Evolutionary conservation across 2,888 invertebrate species (phyloP), one percentile per base, ranked within the genome.

Genomic region (Phalera bucephala): DNA sequence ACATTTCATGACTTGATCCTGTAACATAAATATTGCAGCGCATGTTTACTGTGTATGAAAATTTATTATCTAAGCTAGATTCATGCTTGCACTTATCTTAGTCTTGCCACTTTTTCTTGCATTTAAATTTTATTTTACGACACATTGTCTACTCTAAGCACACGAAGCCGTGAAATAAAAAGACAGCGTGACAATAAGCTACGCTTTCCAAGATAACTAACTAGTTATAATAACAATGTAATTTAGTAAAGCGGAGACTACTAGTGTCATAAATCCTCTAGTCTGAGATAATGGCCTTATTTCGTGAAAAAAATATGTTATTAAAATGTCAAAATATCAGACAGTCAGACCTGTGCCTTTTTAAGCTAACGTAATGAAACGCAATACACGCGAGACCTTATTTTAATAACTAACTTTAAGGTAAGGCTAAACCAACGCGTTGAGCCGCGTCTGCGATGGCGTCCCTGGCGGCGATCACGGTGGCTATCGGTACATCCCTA

Each of bases 61-160:
- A n/a, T n/a, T n/a, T n/a, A n/a, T n/a, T n/a, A 28, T 22, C n/a
- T 20, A 17, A 33, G 9, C 26, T 9, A 19, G 4, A 23, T 12
- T n/a, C 11, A 4, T 19, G 12, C 11, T 25, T 40, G 31, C 51
- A 55, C 49, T 48, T 49, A 12, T 10, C 54, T 3, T 17, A 55
- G 54, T 80, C 82, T 84, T 83, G 82, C 82, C 83, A 80, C 79
- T 66, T 45, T 66, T 54, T 70, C 71, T 70, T 80, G 80, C 80
- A 81, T 83, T 82, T 81, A 80, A n/a, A 64, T 70, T 63, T 56
- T 59, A 56, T 64, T 45, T 36, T 52, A 48, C 25, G 31, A 31
- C 25, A 22, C 22, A 6, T 4, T 17, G 3, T n/a, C 22, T 22
- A 22, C 5, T 22, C 4, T 4, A 22, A 22, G 10, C 22, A 22